Evolutionary conservation across 2,113 vertebrate genomes (phyloP).

Genomic region (Catharus minimus): DNA sequence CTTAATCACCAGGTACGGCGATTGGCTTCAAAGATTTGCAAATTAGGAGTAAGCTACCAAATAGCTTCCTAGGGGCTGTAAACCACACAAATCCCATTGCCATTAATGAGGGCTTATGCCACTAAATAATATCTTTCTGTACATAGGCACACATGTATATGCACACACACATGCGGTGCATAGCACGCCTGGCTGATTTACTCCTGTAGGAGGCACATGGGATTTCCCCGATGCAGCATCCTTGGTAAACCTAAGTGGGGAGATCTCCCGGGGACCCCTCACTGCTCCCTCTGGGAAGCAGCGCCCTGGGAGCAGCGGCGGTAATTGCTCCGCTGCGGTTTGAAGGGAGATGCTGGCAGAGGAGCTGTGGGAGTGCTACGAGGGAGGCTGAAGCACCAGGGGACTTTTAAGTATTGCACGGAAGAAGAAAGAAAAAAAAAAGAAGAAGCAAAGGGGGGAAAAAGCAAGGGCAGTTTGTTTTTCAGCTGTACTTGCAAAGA

Average conservation of each 20-base stretch:
- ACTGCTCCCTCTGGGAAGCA: neutral
- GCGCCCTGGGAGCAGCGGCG: neutral
- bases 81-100: neutral
- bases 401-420: neutral
- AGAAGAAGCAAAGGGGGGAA: too few relatives aligned
- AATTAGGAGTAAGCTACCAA: conserved; percentile 47
- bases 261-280: neutral
- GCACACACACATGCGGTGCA: neutral
- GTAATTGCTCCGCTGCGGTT: conserved; percentile 11
- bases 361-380: conserved; percentile 29
- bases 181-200: neutral
- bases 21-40: conserved; percentile 49
- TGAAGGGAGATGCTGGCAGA: neutral
- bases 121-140: conserved; percentile 31
- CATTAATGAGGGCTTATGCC: conserved; percentile 20
- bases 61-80: conserved; percentile 32
- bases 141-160: accelerated
- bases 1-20: conserved; percentile 34
- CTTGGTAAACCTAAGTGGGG: neutral
- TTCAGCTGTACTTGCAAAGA: neutral
- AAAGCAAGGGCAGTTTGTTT: neutral
- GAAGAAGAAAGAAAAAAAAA: neutral
- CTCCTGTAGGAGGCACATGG: neutral
- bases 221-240: neutral
- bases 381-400: conserved; percentile 12